Evolutionary conservation across 2,888 invertebrate genomes (phyloP).

Genomic region (Drosophila mettleri): DNA sequence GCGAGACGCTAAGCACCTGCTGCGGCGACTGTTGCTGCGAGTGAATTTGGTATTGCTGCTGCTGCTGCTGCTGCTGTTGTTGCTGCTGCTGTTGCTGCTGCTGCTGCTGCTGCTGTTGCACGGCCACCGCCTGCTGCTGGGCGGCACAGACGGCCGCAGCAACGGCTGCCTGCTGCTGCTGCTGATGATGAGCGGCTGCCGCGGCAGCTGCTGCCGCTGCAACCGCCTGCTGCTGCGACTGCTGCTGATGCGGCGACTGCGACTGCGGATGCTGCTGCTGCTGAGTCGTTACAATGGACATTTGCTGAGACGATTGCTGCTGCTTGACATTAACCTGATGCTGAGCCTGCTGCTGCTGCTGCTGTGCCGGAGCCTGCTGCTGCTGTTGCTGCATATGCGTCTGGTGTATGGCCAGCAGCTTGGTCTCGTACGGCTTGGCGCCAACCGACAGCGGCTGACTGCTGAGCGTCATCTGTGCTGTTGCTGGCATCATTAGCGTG

Average conservation of each 20-base stretch:
- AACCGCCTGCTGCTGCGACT: constrained; percentile 77
- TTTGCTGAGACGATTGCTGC: constrained; percentile 81
- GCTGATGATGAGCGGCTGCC: constrained; percentile 81
- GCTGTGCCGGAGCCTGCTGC: constrained; percentile 69
- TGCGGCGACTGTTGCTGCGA: constrained; percentile 85
- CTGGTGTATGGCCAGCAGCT: constrained; percentile 85
- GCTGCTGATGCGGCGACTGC: constrained; percentile 76
- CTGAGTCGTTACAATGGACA: constrained; percentile 77
- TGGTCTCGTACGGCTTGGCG: constrained; percentile 85
- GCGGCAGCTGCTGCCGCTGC: constrained; percentile 79
- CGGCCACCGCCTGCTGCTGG: constrained; percentile 82
- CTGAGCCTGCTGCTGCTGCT: constrained; percentile 68
- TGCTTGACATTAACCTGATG: constrained; percentile 69
- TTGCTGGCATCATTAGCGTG: constrained; percentile 86
- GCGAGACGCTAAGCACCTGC: constrained; percentile 83
- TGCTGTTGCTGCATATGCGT: constrained; percentile 84
- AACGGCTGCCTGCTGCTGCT: constrained; percentile 77
- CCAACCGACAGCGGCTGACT: constrained; percentile 84
- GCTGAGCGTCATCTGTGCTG: constrained; percentile 85
- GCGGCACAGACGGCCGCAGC: constrained; percentile 81
- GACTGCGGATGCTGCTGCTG: constrained; percentile 81
- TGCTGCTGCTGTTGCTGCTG: constrained; percentile 68
- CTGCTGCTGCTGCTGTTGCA: constrained; percentile 82
- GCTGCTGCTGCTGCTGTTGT: constrained; percentile 68
- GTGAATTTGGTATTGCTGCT: constrained; percentile 84